These are phyloP conservation scores for Parapristionchus giblindavisi DNA, from an alignment of 2,888 invertebrate genomes.

Conservation along the genomic window DNA sequence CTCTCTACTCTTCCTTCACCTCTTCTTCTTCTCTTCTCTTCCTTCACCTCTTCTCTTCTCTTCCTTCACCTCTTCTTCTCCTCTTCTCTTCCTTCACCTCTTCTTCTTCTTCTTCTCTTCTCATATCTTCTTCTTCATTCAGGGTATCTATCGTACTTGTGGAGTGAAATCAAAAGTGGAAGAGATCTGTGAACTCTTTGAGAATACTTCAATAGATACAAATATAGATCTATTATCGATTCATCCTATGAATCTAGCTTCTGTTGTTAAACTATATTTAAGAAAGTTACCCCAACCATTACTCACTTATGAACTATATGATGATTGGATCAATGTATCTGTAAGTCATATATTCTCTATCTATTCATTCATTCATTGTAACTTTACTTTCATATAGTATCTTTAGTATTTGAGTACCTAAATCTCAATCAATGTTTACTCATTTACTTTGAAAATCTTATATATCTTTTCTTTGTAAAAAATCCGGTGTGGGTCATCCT, in stretches of 20 bases:
- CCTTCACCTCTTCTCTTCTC: background rate
- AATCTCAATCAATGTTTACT: too few species aligned
- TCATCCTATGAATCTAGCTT: constrained; percentile 76
- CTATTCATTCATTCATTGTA: too few species aligned
- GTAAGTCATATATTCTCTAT: too few species aligned
- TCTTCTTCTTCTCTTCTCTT: too few species aligned
- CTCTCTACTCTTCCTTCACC: too few species aligned
- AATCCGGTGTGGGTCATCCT: too few species aligned
- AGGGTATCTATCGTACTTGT: constrained; percentile 77
- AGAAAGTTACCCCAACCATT: constrained; percentile 76
- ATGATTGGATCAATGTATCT: constrained; percentile 72
- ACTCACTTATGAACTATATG: constrained; percentile 74
- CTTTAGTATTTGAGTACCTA: too few species aligned
- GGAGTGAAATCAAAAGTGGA: constrained; percentile 77
- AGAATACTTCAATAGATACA: constrained; percentile 58
- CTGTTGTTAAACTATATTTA: constrained; percentile 76
- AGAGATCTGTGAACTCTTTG: constrained; percentile 75
- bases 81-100: background rate
- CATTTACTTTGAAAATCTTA: too few species aligned
- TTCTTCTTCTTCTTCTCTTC: background rate
- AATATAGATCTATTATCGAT: constrained; percentile 74
- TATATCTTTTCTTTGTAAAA: too few species aligned
- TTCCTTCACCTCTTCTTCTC: constrained; percentile 9
- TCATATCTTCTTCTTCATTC: constrained; percentile 39
- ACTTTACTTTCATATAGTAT: too few species aligned